phyloP scores from a whole-genome alignment of 2,113 vertebrate genomes.

The Shinisaurus crocodilurus region DNA sequence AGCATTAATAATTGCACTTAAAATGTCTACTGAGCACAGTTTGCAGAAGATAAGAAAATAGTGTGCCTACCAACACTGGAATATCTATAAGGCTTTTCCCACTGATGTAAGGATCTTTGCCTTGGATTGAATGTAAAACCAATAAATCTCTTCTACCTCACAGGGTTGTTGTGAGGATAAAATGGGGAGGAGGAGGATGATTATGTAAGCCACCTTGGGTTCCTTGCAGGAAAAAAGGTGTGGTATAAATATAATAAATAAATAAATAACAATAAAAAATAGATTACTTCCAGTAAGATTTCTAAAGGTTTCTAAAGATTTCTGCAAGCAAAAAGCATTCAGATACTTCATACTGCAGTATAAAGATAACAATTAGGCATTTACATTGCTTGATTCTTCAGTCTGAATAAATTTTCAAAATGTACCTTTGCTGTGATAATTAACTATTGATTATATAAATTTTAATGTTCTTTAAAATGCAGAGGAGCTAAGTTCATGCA shows the following conservation, averaged over 20 bases:
- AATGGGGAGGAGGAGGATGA: too few species aligned
- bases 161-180: too few species aligned
- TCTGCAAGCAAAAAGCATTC: neutral
- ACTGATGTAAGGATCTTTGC: neutral
- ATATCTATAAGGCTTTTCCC: neutral
- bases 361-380: neutral
- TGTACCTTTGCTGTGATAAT: neutral
- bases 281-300: neutral
- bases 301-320: neutral
- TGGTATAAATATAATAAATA: too few species aligned
- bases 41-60: constrained; percentile 10
- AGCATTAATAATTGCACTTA: constrained; percentile 1
- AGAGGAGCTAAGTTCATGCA: neutral
- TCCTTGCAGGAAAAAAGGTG: too few species aligned
- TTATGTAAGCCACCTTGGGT: too few species aligned
- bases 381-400: neutral
- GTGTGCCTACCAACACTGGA: neutral
- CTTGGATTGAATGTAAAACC: neutral
- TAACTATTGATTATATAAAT: neutral
- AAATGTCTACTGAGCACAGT: neutral
- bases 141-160: neutral
- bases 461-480: too few species aligned
- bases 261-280: neutral
- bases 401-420: neutral
- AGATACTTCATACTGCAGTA: neutral